phyloP scores from a whole-genome alignment of 1,140 invertebrate species.

The Paramacrobiotus metropolitanus region DNA sequence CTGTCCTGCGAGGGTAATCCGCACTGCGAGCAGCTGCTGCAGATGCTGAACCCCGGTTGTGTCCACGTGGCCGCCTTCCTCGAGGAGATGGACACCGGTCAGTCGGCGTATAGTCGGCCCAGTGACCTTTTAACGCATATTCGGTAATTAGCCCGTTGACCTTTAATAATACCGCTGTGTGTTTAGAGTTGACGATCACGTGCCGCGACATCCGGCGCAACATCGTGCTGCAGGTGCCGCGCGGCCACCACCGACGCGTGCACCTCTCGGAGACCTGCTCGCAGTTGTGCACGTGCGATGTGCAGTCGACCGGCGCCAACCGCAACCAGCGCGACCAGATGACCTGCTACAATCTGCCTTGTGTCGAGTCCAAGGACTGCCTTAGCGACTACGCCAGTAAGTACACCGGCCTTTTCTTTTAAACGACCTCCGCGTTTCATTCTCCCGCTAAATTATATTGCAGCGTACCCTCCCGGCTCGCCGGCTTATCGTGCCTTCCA shows the following conservation, averaged over 20 bases:
- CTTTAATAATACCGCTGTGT: too few species aligned
- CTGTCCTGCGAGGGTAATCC: neutral
- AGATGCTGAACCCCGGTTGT: neutral
- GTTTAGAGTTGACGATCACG: too few species aligned
- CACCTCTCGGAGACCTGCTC: neutral
- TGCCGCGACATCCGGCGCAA: neutral
- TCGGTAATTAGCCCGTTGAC: too few species aligned
- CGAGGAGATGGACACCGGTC: neutral
- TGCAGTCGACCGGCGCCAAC: too few species aligned
- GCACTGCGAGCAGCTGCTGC: neutral
- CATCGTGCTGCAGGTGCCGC: neutral
- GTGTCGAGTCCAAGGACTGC: neutral
- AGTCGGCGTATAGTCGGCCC: too few species aligned
- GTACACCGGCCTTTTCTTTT: too few species aligned
- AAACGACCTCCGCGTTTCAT: too few species aligned
- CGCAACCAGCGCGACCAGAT: neutral
- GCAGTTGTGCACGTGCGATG: neutral
- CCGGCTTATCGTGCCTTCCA: neutral
- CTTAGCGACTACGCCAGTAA: too few species aligned
- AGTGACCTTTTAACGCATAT: too few species aligned
- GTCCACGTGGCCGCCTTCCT: neutral
- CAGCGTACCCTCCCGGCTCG: neutral
- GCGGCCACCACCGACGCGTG: neutral
- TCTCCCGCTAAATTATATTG: too few species aligned
- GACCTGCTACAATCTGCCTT: neutral